These are phyloP conservation scores for Glaucidium brasilianum DNA, from an alignment of 2,113 vertebrate genomes.

Conservation along the genomic window DNA sequence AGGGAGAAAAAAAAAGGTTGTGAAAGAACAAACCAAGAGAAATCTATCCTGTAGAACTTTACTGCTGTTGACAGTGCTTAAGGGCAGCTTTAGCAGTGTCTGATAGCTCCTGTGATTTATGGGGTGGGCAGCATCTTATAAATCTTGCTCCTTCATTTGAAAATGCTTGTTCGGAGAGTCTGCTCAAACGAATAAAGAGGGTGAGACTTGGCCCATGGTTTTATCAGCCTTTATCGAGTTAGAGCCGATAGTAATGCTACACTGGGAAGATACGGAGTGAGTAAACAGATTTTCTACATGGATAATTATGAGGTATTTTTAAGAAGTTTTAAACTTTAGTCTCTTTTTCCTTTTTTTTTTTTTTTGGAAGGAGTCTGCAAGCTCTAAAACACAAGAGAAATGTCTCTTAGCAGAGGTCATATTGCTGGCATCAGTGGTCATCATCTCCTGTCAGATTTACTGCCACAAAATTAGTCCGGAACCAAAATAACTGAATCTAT, in stretches of 20 bases:
- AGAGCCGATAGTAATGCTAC: accelerated
- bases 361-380: neutral
- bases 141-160: neutral
- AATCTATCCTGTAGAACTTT: neutral
- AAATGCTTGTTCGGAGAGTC: neutral
- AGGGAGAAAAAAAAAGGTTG: too few relatives aligned
- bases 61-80: neutral
- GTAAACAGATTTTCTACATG: accelerated
- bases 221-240: neutral
- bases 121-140: neutral
- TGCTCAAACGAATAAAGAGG: neutral
- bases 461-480: neutral
- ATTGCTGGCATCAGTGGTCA: neutral
- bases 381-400: neutral
- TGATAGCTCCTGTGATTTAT: neutral
- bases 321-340: neutral
- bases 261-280: neutral
- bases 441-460: neutral
- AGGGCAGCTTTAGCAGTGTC: neutral
- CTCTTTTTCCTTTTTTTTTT: neutral
- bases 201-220: neutral
- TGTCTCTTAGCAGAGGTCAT: neutral
- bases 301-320: neutral
- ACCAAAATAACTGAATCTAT: neutral
- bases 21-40: neutral